These are phyloP conservation scores for Homalodisca vitripennis DNA, from an alignment of 1,140 invertebrate species.

Conservation along the genomic window DNA sequence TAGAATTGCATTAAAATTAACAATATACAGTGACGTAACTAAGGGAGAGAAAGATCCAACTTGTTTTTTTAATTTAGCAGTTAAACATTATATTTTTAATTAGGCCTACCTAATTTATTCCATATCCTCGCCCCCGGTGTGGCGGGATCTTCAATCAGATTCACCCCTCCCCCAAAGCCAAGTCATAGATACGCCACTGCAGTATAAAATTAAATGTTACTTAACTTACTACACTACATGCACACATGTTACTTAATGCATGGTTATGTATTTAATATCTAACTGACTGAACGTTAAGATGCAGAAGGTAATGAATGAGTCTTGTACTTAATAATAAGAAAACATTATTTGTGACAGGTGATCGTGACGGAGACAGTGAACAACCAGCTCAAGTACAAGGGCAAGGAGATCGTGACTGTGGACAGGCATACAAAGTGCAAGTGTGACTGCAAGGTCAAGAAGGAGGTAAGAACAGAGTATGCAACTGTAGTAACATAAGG, in stretches of 20 bases:
- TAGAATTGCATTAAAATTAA: too few relatives aligned
- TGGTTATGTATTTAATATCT: not conserved
- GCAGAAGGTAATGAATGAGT: not conserved
- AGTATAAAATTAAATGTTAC: not conserved
- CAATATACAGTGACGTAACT: too few relatives aligned
- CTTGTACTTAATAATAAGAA: not conserved
- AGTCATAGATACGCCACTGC: not conserved
- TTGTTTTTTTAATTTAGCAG: too few relatives aligned
- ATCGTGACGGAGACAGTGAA: conserved; percentile 33
- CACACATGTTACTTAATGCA: not conserved
- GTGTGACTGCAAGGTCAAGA: conserved; percentile 59
- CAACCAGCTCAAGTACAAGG: conserved; percentile 30
- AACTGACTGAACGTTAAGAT: not conserved
- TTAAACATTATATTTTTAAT: too few relatives aligned
- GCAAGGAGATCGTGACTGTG: conserved; percentile 51
- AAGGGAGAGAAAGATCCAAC: too few relatives aligned
- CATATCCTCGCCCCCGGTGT: too few relatives aligned
- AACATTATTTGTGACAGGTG: conserved; percentile 29
- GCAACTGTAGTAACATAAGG: not conserved
- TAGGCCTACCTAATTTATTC: too few relatives aligned
- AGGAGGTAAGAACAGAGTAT: conserved; percentile 48
- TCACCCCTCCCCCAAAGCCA: not conserved
- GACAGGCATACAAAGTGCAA: conserved; percentile 61
- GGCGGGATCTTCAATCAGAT: too few relatives aligned
- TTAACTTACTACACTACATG: not conserved